Conservation (phyloP, 1,140 invertebrate genomes). For the Choristoneura fumiferana region DNA sequence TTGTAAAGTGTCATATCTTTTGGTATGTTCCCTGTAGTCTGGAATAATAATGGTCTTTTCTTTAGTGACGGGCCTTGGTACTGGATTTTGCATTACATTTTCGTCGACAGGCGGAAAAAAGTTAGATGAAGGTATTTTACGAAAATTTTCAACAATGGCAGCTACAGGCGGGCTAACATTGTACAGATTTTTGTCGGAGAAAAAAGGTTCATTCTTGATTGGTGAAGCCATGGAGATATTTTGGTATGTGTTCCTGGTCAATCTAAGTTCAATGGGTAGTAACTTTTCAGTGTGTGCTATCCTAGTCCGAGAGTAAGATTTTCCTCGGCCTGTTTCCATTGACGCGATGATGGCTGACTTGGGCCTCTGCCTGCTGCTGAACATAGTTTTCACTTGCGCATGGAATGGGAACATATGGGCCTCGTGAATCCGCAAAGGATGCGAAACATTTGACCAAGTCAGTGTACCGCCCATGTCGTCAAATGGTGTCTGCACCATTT, state of each 20-base stretch:
- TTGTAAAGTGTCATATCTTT: slow-evolving; percentile 25
- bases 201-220: slow-evolving; percentile 25
- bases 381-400: slow-evolving; percentile 41
- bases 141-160: slow-evolving; percentile 31
- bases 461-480: slow-evolving; percentile 31
- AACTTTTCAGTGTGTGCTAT: slow-evolving; percentile 33
- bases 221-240: slow-evolving; percentile 22
- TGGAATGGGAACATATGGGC: slow-evolving; percentile 37
- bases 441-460: slow-evolving; percentile 30
- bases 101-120: slow-evolving; percentile 47
- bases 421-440: slow-evolving; percentile 13
- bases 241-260: slow-evolving; percentile 38
- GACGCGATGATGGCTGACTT: slow-evolving; percentile 49
- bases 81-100: slow-evolving; percentile 23
- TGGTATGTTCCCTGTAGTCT: slow-evolving; percentile 7
- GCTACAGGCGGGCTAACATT: slow-evolving; percentile 22
- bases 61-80: slow-evolving; percentile 27
- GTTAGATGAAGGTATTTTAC: slow-evolving; percentile 39
- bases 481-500: slow-evolving; percentile 63
- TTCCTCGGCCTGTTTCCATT: slow-evolving; percentile 37
- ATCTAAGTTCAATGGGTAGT: slow-evolving; percentile 37
- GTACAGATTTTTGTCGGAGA: slow-evolving; percentile 10
- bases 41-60: slow-evolving; percentile 34
- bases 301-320: slow-evolving; percentile 40
- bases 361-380: slow-evolving; percentile 44